Conservation (phyloP, 2,888 invertebrate species). For the Chymomyza amoena region DNA sequence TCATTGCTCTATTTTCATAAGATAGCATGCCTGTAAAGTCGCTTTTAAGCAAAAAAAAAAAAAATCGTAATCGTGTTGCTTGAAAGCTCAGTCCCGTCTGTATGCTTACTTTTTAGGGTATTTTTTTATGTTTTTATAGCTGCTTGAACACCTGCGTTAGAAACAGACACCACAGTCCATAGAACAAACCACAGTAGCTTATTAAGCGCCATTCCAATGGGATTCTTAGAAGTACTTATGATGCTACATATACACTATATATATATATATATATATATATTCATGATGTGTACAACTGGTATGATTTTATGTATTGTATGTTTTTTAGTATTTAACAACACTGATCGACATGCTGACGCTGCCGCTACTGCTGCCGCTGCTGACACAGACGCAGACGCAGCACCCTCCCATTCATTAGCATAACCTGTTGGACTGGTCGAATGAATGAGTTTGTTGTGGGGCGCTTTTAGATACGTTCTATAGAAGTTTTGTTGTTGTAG, state of each 20-base stretch:
- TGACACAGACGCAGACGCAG: neutral
- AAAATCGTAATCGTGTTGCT: neutral
- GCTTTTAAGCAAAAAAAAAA: neutral
- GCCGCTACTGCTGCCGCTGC: slow-evolving; percentile 1
- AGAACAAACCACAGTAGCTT: neutral
- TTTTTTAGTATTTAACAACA: no score
- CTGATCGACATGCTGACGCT: neutral
- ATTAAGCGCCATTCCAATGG: neutral
- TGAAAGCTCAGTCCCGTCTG: neutral
- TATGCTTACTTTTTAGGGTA: neutral
- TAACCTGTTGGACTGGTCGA: slow-evolving; percentile 63
- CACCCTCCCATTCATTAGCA: slow-evolving; percentile 54
- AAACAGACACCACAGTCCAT: neutral
- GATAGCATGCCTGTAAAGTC: no score
- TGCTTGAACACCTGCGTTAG: neutral
- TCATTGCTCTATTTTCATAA: no score
- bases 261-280: no score
- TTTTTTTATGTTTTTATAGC: neutral
- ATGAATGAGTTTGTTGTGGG: slow-evolving; percentile 8
- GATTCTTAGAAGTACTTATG: neutral
- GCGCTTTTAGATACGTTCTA: neutral
- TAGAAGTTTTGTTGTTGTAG: neutral
- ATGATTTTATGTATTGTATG: neutral
- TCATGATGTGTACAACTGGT: neutral
- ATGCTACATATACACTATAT: neutral